Conservation (phyloP, 1,140 invertebrate species). For the Thaumetopoea pityocampa region DNA sequence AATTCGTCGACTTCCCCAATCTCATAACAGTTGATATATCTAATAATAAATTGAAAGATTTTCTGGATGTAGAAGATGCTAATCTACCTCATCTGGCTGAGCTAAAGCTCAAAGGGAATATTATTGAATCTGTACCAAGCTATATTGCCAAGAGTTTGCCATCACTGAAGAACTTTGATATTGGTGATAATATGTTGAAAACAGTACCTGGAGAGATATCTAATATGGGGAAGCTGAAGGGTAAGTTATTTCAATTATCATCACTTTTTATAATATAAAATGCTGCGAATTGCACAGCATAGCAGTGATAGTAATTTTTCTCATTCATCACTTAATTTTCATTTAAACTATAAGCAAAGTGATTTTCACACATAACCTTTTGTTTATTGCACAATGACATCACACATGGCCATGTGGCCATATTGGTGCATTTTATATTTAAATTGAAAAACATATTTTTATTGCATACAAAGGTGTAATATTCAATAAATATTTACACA, state of each 20-base stretch:
- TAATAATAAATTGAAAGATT: slow-evolving; percentile 80
- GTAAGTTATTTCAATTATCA: slow-evolving; percentile 66
- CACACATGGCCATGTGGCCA: no score
- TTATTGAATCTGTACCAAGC: slow-evolving; percentile 79
- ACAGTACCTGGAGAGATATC: slow-evolving; percentile 79
- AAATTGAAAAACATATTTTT: no score
- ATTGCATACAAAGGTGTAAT: no score
- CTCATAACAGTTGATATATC: slow-evolving; percentile 81
- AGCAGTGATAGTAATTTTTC: no score
- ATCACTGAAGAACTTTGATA: slow-evolving; percentile 82
- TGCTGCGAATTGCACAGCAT: no score
- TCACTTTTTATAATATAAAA: not conserved
- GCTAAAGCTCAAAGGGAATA: slow-evolving; percentile 81
- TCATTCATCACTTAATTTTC: no score
- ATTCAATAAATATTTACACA: no score
- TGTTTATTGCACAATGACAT: no score
- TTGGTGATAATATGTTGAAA: slow-evolving; percentile 81
- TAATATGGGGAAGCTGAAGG: slow-evolving; percentile 82
- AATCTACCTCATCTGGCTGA: slow-evolving; percentile 81
- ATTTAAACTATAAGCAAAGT: no score
- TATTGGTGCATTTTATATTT: no score
- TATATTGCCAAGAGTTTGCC: slow-evolving; percentile 76
- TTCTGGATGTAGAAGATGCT: slow-evolving; percentile 80
- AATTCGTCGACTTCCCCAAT: slow-evolving; percentile 73
- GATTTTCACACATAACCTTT: no score